Base-by-base conservation (phyloP, 2,888 invertebrate genomes). In the Saturnia japonica region DNA sequence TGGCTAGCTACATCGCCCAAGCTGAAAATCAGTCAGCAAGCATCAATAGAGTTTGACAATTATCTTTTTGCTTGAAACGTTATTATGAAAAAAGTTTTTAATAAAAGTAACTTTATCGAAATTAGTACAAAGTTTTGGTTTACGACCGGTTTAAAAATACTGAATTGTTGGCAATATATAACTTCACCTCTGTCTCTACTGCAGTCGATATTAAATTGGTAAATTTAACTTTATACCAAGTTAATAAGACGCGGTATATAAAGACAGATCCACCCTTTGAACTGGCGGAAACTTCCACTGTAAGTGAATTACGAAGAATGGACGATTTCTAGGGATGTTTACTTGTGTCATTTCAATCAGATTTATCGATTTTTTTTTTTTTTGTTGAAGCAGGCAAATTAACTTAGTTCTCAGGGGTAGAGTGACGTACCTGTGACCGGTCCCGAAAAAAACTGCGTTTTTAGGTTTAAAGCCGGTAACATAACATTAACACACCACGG, bases 291-390 rank as follows among this genome's bases (percentile, higher is more conserved):
- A 71, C 45, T 71, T 71, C 40, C 19, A 34, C 62, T 45, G 43
- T 68, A 68, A 70, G 70, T 62, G 47, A 71, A 71, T 68, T 62
- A 68, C 40, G 40, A 60, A 68, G 60, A 68, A 62, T 68, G 67
- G 60, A 54, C 19, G 62, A 45, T 54, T 67, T 66, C 6, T 68
- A 71, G 70, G 34, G 70, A 47, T 71, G 70, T 22, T 34, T 16
- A n/a, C 16, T 14, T 9, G 22, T 47, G 62, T 34, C 8, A 0
- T 7, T 25, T 25, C 25, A 12, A 25, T 47, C 1, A 28, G 43
- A 43, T 45, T 47, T 45, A 64, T 62, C 22, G 64, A 66, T 68
- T 34, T 51, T n/a, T 11, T n/a, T 28, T 47, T 47, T 19, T 68
- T 68, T 25, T 67, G 47, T 7, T 4, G 19, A 47, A 47, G 19